Conservation (phyloP, 1,140 invertebrate genomes). For the Brachionus rotundiformis region DNA sequence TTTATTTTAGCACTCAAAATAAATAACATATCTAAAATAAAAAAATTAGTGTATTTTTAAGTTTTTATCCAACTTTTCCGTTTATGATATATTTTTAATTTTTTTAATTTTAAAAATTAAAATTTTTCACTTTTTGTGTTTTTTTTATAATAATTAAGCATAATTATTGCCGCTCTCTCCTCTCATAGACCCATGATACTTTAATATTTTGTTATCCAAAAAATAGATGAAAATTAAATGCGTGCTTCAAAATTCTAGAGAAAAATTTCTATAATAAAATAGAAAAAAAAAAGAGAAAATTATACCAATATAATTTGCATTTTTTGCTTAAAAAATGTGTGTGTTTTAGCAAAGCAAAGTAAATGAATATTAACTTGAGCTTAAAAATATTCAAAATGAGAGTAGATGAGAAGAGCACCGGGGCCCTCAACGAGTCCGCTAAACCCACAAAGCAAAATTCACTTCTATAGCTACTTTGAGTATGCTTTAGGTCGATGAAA, state of each 20-base stretch:
- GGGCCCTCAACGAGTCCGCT: background rate
- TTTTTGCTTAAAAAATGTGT: slow-evolving; percentile 22
- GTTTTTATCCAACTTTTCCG: background rate
- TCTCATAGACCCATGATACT: background rate
- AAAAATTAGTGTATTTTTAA: background rate
- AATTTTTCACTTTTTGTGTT: slow-evolving; percentile 32
- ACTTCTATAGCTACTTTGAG: background rate
- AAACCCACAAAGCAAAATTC: slow-evolving; percentile 25
- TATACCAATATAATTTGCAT: slow-evolving; percentile 40
- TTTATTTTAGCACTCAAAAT: background rate
- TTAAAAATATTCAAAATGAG: slow-evolving; percentile 17
- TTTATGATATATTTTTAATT: background rate
- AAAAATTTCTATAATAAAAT: background rate
- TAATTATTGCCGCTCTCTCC: slow-evolving; percentile 9
- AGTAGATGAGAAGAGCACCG: background rate
- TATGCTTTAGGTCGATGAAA: slow-evolving; percentile 26
- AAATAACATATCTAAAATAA: slow-evolving; percentile 14
- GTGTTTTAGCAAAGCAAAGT: slow-evolving; percentile 23
- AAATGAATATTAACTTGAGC: slow-evolving; percentile 47
- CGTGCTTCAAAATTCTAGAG: slow-evolving; percentile 7
- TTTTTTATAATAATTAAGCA: slow-evolving; percentile 35
- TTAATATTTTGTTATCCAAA: background rate
- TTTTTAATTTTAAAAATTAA: slow-evolving; percentile 36
- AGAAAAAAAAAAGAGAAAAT: slow-evolving; percentile 33
- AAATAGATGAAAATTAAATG: slow-evolving; percentile 34